Base-by-base conservation (phyloP, 2,113 vertebrate species). In the Hystrix cristata region DNA sequence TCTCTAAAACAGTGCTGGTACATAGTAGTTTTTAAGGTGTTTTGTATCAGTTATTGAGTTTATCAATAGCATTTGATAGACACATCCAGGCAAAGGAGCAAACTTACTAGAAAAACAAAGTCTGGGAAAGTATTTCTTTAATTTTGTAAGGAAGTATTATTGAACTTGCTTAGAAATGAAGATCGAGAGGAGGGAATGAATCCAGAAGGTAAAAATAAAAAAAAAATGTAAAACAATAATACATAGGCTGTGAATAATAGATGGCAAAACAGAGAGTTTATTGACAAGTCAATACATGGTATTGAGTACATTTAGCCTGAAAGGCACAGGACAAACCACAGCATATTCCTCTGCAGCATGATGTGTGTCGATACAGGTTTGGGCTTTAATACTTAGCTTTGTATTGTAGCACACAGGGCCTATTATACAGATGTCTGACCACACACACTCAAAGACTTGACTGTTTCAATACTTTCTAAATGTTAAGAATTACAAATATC, bases 161-260 rank as follows among this genome's bases (percentile, higher is more conserved):
- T 8, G 15, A 95, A 64, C 15, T 64, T 82, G 25, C n/a, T 93
- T 65, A 89, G 25, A 84, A 90, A 83, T 94, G 34, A 71, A 76
- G 55, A 43, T 31, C 27, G 76, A 79, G 18, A 69, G 80, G 0
- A 87, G 18, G 13, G 2, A 89, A 72, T 69, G 94, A 5, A 21
- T 94, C 91, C 69, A 95, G 97, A 97, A 67, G 1, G 85, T 94
- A 98, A 96, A 65, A 57, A 51, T 48, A 69, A n/a, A 67, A 34
- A 15, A 43, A 21, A 38, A 34, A 29, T 31, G 94, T 60, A 15
- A 94, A 93, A 86, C 2, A 67, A 62, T 19, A 65, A 51, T 72
- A 59, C 46, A 88, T 19, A 80, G 51, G 65, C 53, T 80, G 11
- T 95, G 55, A 76, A 82, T 43, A 48, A 64, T 43, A 82, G 1